These are phyloP conservation scores for Cephus spinipes DNA, from an alignment of 2,888 invertebrate genomes.

Conservation along the genomic window DNA sequence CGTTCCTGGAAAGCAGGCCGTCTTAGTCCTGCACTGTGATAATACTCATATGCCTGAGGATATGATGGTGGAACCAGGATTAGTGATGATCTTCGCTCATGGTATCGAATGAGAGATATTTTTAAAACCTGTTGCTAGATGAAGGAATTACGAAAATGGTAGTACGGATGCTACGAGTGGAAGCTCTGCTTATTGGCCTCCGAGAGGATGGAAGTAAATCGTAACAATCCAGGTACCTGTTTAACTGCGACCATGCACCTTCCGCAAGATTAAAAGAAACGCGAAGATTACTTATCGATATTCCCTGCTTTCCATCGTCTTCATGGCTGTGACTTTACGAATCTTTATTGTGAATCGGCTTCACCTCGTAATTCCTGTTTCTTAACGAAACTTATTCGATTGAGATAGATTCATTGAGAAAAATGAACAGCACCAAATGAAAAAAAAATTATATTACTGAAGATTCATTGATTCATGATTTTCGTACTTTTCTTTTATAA, in stretches of 20 bases:
- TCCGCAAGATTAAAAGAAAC: constrained; percentile 23
- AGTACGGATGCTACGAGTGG: not conserved
- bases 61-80: constrained; percentile 95
- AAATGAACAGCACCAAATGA: not conserved
- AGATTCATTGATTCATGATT: constrained; percentile 21
- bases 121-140: not conserved
- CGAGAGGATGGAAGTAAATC: not conserved
- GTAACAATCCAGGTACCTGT: not conserved
- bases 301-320: not conserved
- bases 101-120: constrained; percentile 80
- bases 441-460: not conserved
- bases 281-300: constrained; percentile 25
- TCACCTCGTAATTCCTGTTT: not conserved
- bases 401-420: not conserved
- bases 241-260: not conserved
- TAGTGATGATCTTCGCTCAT: constrained; percentile 99
- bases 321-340: constrained; percentile 6
- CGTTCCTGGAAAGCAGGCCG: constrained; percentile 96
- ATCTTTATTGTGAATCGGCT: not conserved
- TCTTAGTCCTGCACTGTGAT: constrained; percentile 93
- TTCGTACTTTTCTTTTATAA: constrained; percentile 17
- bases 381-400: not conserved
- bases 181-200: not conserved
- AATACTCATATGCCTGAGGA: constrained; percentile 95
- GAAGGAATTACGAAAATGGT: not conserved